Percentiles rank a stretch among this genome's conserved stretches.
These are phyloP conservation scores for Drosophila histrio DNA, from an alignment of 2,888 invertebrate genomes.

Conservation along the genomic window DNA sequence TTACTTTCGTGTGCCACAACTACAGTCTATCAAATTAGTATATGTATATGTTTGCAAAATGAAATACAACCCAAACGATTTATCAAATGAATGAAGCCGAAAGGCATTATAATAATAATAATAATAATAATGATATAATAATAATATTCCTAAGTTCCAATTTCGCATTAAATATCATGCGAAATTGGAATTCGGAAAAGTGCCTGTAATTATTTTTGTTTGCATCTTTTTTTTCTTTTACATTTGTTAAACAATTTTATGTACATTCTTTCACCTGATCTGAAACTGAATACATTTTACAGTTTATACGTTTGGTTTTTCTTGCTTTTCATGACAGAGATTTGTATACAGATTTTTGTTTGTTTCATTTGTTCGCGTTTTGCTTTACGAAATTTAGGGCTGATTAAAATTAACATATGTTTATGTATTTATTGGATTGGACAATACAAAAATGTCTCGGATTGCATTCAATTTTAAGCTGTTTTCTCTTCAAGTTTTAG, in stretches of 20 bases:
- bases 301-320: slow-evolving; percentile 26
- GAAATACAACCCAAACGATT: slow-evolving; percentile 23
- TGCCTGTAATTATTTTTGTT: too few relatives aligned
- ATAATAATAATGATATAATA: neutral
- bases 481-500: too few relatives aligned
- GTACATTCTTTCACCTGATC: neutral
- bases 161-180: neutral
- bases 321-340: slow-evolving; percentile 15
- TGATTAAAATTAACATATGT: slow-evolving; percentile 16
- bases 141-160: neutral
- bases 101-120: neutral
- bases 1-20: slow-evolving; percentile 31
- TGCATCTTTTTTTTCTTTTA: too few relatives aligned
- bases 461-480: too few relatives aligned
- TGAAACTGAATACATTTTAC: slow-evolving; percentile 6
- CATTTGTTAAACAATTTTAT: neutral
- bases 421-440: too few relatives aligned
- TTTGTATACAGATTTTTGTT: slow-evolving; percentile 15
- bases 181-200: neutral
- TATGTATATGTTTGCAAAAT: slow-evolving; percentile 27
- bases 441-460: too few relatives aligned
- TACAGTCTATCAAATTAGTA: slow-evolving; percentile 49
- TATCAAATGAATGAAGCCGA: neutral
- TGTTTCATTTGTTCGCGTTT: slow-evolving; percentile 27
- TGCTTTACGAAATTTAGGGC: slow-evolving; percentile 21